phyloP scores from a whole-genome alignment of 2,113 vertebrate genomes.

The Lathamus discolor region DNA sequence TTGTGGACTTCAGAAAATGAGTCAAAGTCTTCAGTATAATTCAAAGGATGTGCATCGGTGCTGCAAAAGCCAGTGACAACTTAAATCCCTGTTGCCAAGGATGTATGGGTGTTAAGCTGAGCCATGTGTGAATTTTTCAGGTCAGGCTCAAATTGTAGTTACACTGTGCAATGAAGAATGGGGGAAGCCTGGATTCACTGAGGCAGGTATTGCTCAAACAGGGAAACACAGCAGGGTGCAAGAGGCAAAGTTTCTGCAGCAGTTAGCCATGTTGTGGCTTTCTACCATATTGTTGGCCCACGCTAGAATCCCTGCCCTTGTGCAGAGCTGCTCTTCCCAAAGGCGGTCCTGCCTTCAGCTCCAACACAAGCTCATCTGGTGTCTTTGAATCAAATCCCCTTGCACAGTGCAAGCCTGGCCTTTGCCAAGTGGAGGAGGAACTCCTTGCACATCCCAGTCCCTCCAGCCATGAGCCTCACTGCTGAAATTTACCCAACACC shows the following conservation, averaged over 20 bases:
- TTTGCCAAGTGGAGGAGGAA: background rate
- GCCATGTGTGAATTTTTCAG: background rate
- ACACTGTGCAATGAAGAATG: rapidly evolving
- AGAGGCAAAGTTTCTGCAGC: background rate
- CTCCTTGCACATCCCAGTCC: background rate
- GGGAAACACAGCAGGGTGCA: background rate
- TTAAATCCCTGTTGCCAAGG: background rate
- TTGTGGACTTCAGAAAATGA: background rate
- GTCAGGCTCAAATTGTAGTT: background rate
- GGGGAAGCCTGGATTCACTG: background rate
- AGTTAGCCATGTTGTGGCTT: background rate
- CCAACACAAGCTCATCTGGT: background rate
- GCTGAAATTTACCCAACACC: background rate
- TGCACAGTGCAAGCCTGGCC: background rate
- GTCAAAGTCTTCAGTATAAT: background rate
- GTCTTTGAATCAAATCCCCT: background rate
- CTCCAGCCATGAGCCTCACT: background rate
- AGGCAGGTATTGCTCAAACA: background rate
- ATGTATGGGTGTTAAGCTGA: background rate
- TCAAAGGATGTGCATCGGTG: background rate
- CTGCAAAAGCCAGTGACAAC: background rate
- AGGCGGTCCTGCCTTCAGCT: background rate
- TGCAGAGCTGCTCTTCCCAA: background rate
- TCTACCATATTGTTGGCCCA: rapidly evolving
- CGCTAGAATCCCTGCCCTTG: background rate